Percentiles rank a stretch among this genome's conserved stretches.
Evolutionary conservation across 2,797 vertebrate species (phyloP).

Genomic region (Sebastes alutus): DNA sequence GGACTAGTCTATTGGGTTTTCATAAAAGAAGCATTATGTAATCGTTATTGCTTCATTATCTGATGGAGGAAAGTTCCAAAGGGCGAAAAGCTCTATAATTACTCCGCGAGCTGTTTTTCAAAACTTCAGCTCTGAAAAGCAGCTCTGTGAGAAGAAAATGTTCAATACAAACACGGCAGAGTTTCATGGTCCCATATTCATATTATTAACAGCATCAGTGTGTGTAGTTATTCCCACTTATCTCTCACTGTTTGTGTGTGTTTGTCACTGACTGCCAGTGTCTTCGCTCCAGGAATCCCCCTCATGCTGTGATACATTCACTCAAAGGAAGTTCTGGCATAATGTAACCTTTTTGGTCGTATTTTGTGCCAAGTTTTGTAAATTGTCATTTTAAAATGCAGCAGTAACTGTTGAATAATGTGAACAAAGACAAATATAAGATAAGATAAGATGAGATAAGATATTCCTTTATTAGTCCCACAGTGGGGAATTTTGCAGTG

Average conservation of each 20-base stretch:
- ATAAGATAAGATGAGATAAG: no score
- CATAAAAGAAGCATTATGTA: constrained; percentile 38
- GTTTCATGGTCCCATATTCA: background rate
- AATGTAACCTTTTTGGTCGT: background rate
- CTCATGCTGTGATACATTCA: background rate
- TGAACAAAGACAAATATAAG: background rate
- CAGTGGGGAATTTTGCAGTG: no score
- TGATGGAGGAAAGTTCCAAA: constrained; percentile 57
- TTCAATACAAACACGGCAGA: background rate
- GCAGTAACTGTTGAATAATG: background rate
- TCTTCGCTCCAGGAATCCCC: background rate
- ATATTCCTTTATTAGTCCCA: no score
- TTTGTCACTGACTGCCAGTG: background rate
- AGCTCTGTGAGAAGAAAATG: background rate
- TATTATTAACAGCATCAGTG: background rate
- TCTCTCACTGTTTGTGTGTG: background rate
- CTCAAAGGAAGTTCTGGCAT: background rate
- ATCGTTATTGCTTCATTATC: constrained; percentile 64
- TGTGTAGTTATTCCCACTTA: background rate
- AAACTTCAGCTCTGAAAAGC: background rate
- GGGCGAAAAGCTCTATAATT: constrained; percentile 37
- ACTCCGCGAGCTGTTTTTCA: constrained; percentile 4
- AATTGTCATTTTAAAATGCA: background rate
- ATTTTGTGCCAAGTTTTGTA: background rate
- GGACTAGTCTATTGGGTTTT: constrained; percentile 24